These are phyloP conservation scores for Meloidogyne hapla DNA, from an alignment of 1,140 invertebrate species.

Conservation along the genomic window DNA sequence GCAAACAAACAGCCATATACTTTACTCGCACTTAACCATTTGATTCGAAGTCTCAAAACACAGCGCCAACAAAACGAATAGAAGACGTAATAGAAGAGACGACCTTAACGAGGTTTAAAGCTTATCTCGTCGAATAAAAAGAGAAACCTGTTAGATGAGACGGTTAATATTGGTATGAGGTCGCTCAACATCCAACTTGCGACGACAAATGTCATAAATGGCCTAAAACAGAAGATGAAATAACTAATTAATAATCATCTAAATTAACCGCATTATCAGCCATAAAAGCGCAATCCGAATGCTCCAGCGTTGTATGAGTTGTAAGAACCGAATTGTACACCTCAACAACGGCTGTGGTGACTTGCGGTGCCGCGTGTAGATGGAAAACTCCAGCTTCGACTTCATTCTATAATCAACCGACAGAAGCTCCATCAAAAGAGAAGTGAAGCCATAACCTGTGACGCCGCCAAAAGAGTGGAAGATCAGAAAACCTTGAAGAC, in stretches of 20 bases:
- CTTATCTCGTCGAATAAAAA: too few species aligned
- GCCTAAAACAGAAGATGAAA: not conserved
- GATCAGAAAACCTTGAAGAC: conserved; percentile 79
- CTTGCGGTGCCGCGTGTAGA: conserved; percentile 77
- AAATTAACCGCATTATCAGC: conserved; percentile 82
- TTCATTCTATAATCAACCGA: conserved; percentile 74
- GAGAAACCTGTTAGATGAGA: too few species aligned
- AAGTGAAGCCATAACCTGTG: conserved; percentile 67
- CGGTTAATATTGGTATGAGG: too few species aligned
- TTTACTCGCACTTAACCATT: too few species aligned
- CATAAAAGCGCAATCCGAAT: conserved; percentile 78
- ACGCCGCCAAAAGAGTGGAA: conserved; percentile 73
- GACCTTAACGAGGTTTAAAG: too few species aligned
- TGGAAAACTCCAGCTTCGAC: conserved; percentile 75
- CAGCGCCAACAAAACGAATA: too few species aligned
- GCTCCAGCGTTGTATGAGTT: conserved; percentile 76
- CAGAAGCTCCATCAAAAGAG: conserved; percentile 71
- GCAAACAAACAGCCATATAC: too few species aligned
- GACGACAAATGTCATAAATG: too few species aligned
- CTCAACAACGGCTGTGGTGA: too few species aligned
- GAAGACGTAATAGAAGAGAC: too few species aligned
- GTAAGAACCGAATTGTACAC: conserved; percentile 74
- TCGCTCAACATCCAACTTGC: too few species aligned
- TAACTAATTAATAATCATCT: not conserved
- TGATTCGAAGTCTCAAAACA: too few species aligned